Percentiles rank a stretch among this genome's conserved stretches.
These are phyloP conservation scores for Poecilia velifera DNA, from an alignment of 2,797 vertebrate species.

Conservation along the genomic window DNA sequence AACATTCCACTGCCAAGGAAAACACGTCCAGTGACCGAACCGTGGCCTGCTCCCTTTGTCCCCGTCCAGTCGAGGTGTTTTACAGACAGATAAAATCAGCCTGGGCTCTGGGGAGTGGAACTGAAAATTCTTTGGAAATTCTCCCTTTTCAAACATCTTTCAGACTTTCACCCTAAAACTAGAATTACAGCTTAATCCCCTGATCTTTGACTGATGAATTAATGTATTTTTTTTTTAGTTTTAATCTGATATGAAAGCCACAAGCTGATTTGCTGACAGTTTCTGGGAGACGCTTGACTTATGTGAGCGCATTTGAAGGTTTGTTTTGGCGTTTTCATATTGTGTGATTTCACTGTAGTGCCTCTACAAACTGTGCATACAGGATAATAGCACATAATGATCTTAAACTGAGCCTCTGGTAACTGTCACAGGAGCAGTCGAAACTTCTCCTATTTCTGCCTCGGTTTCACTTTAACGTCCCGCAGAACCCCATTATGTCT, in stretches of 20 bases:
- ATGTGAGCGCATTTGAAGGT: constrained; percentile 27
- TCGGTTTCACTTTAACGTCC: background rate
- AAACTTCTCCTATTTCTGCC: background rate
- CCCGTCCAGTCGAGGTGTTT: constrained; percentile 65
- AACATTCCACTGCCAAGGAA: constrained; percentile 80
- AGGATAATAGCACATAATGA: constrained; percentile 20
- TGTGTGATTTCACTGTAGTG: constrained; percentile 36
- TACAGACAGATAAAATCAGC: constrained; percentile 72
- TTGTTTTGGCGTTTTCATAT: constrained; percentile 47
- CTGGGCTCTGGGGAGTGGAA: constrained; percentile 63
- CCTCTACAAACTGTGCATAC: constrained; percentile 30
- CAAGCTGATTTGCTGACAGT: constrained; percentile 9
- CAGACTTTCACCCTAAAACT: constrained; percentile 25
- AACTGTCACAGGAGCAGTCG: background rate
- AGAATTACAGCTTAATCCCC: constrained; percentile 40
- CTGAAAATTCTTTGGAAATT: constrained; percentile 57
- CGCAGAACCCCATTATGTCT: constrained; percentile 9
- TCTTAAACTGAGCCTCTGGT: background rate
- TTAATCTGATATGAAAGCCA: constrained; percentile 23
- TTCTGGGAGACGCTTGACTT: constrained; percentile 48
- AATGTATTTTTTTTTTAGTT: constrained; percentile 23
- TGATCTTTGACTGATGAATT: constrained; percentile 42
- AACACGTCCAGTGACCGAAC: constrained; percentile 78
- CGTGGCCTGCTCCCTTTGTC: constrained; percentile 71
- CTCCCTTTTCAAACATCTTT: constrained; percentile 35